Percentiles rank a stretch among this genome's conserved stretches.
phyloP scores from a whole-genome alignment of 2,113 vertebrate genomes.

The Galbula dea region DNA sequence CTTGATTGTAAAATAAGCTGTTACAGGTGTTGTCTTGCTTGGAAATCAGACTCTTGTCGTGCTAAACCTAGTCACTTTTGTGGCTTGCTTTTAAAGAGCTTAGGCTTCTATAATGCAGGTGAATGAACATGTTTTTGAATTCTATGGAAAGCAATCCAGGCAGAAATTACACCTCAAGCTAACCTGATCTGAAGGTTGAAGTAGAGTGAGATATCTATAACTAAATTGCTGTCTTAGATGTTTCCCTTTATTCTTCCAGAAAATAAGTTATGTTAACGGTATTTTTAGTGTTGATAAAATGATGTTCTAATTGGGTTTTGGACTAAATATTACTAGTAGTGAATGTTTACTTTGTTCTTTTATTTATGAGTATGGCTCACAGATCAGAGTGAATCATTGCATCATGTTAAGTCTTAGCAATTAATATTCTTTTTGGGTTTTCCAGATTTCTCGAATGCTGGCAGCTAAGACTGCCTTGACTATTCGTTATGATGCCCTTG shows the following conservation, averaged over 20 bases:
- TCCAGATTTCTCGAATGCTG: conserved; percentile 93
- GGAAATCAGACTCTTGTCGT: neutral
- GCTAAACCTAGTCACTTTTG: neutral
- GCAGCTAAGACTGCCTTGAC: conserved; percentile 92
- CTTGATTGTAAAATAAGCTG: neutral
- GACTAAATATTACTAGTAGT: neutral
- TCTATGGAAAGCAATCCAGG: neutral
- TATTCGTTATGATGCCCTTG: conserved; percentile 93
- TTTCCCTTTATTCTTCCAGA: neutral
- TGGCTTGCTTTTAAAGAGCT: neutral
- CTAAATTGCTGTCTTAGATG: neutral
- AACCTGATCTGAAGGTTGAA: neutral
- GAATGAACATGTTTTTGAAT: neutral
- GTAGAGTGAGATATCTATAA: neutral
- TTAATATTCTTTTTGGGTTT: conserved; percentile 4
- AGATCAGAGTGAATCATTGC: neutral
- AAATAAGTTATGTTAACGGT: neutral
- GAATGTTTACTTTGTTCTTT: neutral
- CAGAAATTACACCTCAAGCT: neutral
- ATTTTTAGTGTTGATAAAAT: neutral
- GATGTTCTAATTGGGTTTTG: neutral
- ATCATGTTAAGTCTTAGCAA: neutral
- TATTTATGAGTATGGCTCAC: neutral
- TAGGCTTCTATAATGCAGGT: neutral
- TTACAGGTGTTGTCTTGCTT: neutral